Base-by-base conservation (phyloP, 2,888 invertebrate species). In the Tortricodes alternella region DNA sequence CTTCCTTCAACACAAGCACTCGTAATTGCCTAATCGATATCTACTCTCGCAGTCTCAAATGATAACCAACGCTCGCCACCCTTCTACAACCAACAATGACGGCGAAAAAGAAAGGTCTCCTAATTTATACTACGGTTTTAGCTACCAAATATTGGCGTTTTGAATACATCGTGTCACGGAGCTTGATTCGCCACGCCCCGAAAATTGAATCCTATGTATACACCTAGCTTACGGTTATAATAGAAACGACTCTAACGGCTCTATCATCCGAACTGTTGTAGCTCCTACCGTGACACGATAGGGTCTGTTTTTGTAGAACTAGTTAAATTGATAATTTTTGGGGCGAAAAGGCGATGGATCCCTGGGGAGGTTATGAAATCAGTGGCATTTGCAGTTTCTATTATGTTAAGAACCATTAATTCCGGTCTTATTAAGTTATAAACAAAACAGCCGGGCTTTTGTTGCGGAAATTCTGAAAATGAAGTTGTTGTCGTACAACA, bases 351-450 rank as follows among this genome's bases (percentile, higher is more conserved):
- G 83, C 80, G 87, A 87, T 85, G 80, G 82, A 78, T 92, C 92
- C 91, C 85, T 74, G 78, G 92, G 88, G 91, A 89, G 89, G 88
- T 87, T 89, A 91, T 89, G 90, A 91, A 93, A 91, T 92, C 93
- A 92, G 90, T 93, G 93, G 93, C 93, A 93, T 93, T 93, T 93
- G 92, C 92, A 92, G 86, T 83, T 85, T 88, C 93, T 90, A 90
- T 90, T 90, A 88, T 90, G 88, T 78, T 82, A 85, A 77, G 89
- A 89, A 85, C 89, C 90, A 90, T 90, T 90, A 90, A 90, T 88
- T 89, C 78, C 85, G 76, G 85, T 79, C 86, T 89, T 89, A 88
- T 81, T 89, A 89, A 85, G 82, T 82, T 80, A 86, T 82, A 86
- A 85, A 88, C 86, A 88, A 88, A 85, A 85, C 83, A 76, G 63